A percentile compares a stretch with the other conserved stretches of the same genome.
Evolutionary conservation across 53 echinoderm and acorn worm genomes (phyloP).

Genomic region (Holothuria leucospilota): DNA sequence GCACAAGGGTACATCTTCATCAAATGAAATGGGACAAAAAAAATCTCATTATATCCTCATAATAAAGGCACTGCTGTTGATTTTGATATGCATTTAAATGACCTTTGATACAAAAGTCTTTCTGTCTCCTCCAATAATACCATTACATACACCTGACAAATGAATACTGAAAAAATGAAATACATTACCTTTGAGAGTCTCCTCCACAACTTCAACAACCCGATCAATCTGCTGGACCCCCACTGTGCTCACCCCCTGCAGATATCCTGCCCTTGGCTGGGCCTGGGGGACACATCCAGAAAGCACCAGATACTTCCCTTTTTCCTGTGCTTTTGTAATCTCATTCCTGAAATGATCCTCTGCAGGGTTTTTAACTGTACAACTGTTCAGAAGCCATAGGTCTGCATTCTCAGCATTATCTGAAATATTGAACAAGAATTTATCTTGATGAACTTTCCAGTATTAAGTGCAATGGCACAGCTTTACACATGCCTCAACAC

Average conservation of each 20-base stretch:
- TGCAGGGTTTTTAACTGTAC: slow-evolving; percentile 96
- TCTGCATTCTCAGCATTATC: slow-evolving; percentile 83
- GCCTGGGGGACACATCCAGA: slow-evolving; percentile 99
- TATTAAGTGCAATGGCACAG: no score
- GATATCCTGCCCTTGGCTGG: slow-evolving; percentile 89
- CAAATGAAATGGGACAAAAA: no score
- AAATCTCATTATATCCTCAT: no score
- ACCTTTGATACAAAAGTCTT: no score
- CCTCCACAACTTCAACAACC: slow-evolving; percentile 97
- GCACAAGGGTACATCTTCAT: no score
- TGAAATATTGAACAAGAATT: background rate
- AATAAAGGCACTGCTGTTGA: no score
- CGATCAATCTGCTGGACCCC: slow-evolving; percentile 99
- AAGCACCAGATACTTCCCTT: slow-evolving; percentile 83
- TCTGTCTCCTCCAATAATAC: no score
- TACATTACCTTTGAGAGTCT: slow-evolving; percentile 92
- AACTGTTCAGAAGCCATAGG: slow-evolving; percentile 98
- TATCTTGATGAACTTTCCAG: no score
- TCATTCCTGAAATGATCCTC: slow-evolving; percentile 98
- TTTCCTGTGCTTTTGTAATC: slow-evolving; percentile 80
- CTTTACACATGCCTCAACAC: no score
- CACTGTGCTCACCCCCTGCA: slow-evolving; percentile 89
- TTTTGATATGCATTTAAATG: no score
- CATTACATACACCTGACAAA: no score
- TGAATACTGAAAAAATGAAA: background rate